These are phyloP conservation scores for Caenorhabditis auriculariae DNA, from an alignment of 2,888 invertebrate species.

Conservation along the genomic window DNA sequence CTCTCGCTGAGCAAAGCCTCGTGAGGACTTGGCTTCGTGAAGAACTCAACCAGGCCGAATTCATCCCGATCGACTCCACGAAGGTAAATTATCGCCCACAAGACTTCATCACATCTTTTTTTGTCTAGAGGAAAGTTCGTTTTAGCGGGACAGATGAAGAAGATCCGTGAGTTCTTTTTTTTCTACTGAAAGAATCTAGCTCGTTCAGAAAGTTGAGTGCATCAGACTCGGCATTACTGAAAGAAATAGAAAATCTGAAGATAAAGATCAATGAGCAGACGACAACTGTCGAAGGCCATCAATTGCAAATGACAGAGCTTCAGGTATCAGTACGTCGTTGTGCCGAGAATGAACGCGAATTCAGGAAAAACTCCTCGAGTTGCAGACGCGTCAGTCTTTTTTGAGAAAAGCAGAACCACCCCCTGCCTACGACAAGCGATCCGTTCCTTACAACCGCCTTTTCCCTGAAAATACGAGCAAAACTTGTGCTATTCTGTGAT, in stretches of 20 bases:
- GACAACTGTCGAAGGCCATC: constrained; percentile 50
- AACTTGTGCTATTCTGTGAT: constrained; percentile 35
- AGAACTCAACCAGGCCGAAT: constrained; percentile 39
- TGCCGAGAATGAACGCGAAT: not conserved
- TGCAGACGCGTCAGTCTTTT: constrained; percentile 40
- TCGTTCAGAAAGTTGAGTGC: constrained; percentile 3
- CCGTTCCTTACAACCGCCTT: constrained; percentile 30
- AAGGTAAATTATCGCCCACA: no score
- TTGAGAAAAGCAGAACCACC: constrained; percentile 31
- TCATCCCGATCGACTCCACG: constrained; percentile 35
- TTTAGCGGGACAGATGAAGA: no score
- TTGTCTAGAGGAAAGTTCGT: no score
- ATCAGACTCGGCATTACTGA: constrained; percentile 17
- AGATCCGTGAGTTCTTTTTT: no score
- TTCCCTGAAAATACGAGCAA: constrained; percentile 35
- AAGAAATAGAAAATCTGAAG: constrained; percentile 49
- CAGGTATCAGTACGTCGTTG: constrained; percentile 24
- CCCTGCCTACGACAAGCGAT: constrained; percentile 27
- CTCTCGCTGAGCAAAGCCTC: constrained; percentile 22
- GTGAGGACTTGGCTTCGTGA: constrained; percentile 39
- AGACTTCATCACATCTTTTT: no score
- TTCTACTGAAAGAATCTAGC: not conserved
- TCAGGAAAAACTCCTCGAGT: constrained; percentile 33
- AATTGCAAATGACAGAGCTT: constrained; percentile 48
- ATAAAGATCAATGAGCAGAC: constrained; percentile 50